These are phyloP conservation scores for Heliconius erato DNA, from an alignment of 2,888 invertebrate genomes.

Conservation along the genomic window DNA sequence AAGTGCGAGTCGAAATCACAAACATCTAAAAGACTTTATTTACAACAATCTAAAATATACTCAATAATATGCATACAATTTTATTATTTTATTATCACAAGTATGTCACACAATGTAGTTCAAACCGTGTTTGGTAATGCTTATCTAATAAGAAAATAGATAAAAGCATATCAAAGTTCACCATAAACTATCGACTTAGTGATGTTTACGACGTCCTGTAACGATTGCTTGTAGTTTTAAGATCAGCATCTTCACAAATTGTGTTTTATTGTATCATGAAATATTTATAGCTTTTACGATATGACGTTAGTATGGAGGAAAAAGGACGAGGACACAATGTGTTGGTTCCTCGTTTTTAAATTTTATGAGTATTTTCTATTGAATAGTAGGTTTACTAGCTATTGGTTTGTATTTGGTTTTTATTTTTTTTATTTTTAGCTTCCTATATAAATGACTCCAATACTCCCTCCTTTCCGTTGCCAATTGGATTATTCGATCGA, in stretches of 20 bases:
- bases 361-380: slow-evolving; percentile 12
- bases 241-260: slow-evolving; percentile 77
- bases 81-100: not conserved
- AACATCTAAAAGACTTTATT: too few species aligned
- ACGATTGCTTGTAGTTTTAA: slow-evolving; percentile 76
- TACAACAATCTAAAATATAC: not conserved
- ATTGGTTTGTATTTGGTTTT: not conserved
- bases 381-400: not conserved
- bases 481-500: too few species aligned
- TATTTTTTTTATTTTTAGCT: too few species aligned
- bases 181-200: slow-evolving; percentile 67
- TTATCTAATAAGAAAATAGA: slow-evolving; percentile 63
- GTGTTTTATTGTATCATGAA: slow-evolving; percentile 76
- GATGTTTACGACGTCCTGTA: slow-evolving; percentile 71
- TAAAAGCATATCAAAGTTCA: slow-evolving; percentile 71
- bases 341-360: slow-evolving; percentile 53
- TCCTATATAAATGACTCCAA: too few species aligned
- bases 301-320: slow-evolving; percentile 59
- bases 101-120: not conserved
- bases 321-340: slow-evolving; percentile 56
- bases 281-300: slow-evolving; percentile 68
- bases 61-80: not conserved
- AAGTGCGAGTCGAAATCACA: too few species aligned
- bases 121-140: slow-evolving; percentile 51
- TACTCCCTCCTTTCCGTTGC: too few species aligned